A percentile compares a stretch with the other conserved stretches of the same genome.
These are phyloP conservation scores for Oryctolagus cuniculus DNA, from an alignment of 2,113 vertebrate genomes.

Conservation along the genomic window DNA sequence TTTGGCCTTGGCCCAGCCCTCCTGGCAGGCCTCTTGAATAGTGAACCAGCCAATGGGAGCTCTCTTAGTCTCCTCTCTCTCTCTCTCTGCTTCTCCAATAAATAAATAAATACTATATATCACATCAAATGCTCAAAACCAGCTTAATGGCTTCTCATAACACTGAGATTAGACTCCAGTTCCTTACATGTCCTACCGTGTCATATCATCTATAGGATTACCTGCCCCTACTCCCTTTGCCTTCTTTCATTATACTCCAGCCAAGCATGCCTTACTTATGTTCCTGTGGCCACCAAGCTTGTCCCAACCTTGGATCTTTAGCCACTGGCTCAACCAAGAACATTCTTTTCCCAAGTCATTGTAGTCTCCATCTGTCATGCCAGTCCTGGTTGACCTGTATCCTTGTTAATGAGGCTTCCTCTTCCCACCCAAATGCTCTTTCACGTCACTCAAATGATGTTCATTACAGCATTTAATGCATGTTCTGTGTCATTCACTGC, in stretches of 20 bases:
- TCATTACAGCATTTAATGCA: neutral
- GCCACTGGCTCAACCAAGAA: neutral
- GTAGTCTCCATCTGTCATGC: neutral
- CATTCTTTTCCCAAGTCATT: neutral
- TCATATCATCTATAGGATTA: neutral
- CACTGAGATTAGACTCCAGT: neutral
- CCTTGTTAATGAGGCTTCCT: neutral
- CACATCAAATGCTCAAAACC: neutral
- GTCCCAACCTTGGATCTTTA: neutral
- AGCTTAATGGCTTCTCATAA: neutral
- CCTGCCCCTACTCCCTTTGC: neutral
- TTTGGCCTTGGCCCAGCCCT: too few relatives aligned
- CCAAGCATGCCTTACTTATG: neutral
- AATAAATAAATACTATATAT: neutral
- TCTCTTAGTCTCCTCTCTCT: too few relatives aligned
- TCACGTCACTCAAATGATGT: neutral
- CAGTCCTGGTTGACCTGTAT: neutral
- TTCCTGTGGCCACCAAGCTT: neutral
- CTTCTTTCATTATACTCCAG: neutral
- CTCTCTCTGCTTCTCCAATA: too few relatives aligned
- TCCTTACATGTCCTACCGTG: too few relatives aligned
- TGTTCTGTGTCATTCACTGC: neutral
- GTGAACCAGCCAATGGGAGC: too few relatives aligned
- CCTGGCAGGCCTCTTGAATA: too few relatives aligned
- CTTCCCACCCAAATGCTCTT: neutral